A percentile compares a stretch with the other conserved stretches of the same genome.
phyloP scores from a whole-genome alignment of 2,888 invertebrate species.

The Agriotes lineatus region DNA sequence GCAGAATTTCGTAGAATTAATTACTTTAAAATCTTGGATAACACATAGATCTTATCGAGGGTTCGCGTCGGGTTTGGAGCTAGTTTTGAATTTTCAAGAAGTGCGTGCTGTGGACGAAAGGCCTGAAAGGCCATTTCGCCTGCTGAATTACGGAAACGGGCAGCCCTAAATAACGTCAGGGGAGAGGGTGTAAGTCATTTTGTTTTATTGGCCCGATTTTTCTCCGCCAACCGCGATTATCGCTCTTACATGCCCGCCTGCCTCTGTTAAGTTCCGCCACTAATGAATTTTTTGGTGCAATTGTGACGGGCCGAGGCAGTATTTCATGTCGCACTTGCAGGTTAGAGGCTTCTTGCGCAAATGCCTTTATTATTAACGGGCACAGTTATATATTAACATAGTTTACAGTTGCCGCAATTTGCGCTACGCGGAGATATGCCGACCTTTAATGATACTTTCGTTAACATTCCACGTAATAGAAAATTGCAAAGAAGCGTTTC shows the following conservation, averaged over 20 bases:
- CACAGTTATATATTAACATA: constrained; percentile 29
- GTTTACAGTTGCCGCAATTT: constrained; percentile 23
- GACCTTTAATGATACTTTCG: constrained; percentile 25
- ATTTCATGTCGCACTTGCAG: constrained; percentile 6
- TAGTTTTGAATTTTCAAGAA: too few relatives aligned
- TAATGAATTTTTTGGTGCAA: too few relatives aligned
- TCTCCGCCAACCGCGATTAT: background rate
- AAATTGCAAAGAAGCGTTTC: constrained; percentile 12
- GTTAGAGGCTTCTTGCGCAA: constrained; percentile 16
- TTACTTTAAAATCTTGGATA: too few relatives aligned
- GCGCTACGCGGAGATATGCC: constrained; percentile 25
- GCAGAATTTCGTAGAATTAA: too few relatives aligned
- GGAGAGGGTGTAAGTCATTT: background rate
- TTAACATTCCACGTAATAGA: constrained; percentile 24
- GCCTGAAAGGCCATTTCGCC: too few relatives aligned
- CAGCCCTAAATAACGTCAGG: too few relatives aligned
- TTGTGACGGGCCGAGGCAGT: too few relatives aligned
- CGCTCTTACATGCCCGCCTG: background rate
- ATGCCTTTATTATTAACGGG: constrained; percentile 28
- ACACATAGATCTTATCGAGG: too few relatives aligned
- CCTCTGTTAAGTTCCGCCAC: background rate
- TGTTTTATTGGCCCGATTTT: background rate
- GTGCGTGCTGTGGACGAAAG: too few relatives aligned
- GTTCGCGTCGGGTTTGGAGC: too few relatives aligned
- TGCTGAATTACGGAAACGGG: too few relatives aligned